These are phyloP conservation scores for Cydia strobilella DNA, from an alignment of 1,140 invertebrate genomes.

Conservation along the genomic window DNA sequence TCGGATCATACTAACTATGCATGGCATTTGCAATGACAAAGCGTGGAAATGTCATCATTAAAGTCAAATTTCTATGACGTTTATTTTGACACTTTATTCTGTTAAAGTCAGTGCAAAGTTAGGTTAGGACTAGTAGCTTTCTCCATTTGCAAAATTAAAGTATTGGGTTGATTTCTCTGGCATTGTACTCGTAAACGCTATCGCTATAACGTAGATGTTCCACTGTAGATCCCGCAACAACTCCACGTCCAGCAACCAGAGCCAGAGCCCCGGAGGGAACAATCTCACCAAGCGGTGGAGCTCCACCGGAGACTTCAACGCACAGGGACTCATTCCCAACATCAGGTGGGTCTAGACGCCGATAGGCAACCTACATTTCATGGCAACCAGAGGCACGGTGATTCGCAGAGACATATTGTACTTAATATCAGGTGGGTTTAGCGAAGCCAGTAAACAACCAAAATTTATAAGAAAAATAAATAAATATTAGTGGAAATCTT, in stretches of 20 bases:
- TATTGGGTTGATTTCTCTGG: neutral
- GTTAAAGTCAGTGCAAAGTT: neutral
- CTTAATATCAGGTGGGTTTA: too few species aligned
- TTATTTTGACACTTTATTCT: too few species aligned
- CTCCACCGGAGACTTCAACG: conserved; percentile 89
- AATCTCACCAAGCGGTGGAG: conserved; percentile 88
- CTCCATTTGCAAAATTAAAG: neutral
- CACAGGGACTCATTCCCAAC: conserved; percentile 71
- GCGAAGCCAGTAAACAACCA: too few species aligned
- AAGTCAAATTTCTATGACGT: too few species aligned
- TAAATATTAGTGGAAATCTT: too few species aligned
- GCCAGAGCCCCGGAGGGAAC: conserved; percentile 62
- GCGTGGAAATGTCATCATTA: too few species aligned
- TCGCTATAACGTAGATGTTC: conserved; percentile 29
- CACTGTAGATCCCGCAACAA: conserved; percentile 75
- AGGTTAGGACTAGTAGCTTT: too few species aligned
- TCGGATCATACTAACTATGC: too few species aligned
- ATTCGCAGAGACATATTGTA: neutral
- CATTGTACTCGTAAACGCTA: neutral
- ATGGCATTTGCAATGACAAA: too few species aligned
- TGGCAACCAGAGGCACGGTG: neutral
- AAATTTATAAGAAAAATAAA: too few species aligned
- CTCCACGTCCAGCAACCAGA: conserved; percentile 76
- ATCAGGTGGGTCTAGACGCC: conserved; percentile 78
- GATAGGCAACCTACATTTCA: neutral